Percentiles rank a stretch among this genome's conserved stretches.
Conservation (phyloP, 2,113 vertebrate genomes). For the Petromus typicus region DNA sequence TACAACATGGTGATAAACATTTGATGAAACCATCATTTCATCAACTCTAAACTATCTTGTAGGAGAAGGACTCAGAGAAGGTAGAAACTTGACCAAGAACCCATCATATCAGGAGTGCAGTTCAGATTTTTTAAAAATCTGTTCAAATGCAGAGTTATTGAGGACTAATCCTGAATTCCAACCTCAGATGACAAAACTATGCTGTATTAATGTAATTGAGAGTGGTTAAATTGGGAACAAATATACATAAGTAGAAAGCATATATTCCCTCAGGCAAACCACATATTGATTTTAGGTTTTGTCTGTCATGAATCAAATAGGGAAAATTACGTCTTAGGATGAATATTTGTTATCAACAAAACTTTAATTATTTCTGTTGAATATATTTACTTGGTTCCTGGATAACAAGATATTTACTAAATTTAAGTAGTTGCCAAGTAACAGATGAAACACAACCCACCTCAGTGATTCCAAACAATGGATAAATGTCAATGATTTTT, state of each 20-base stretch:
- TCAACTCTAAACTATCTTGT: not conserved
- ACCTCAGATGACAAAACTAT: not conserved
- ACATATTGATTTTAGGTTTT: not conserved
- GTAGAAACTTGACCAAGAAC: not conserved
- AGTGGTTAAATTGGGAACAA: constrained; percentile 14
- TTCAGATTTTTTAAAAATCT: not conserved
- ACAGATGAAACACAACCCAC: constrained; percentile 55
- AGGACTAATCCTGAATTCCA: not conserved
- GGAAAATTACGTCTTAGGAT: not conserved
- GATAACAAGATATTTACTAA: constrained; percentile 50
- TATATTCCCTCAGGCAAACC: not conserved
- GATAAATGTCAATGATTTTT: constrained; percentile 21
- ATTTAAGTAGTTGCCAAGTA: constrained; percentile 51
- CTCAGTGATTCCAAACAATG: not conserved
- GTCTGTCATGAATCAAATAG: not conserved
- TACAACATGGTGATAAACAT: not conserved
- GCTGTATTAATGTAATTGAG: not conserved
- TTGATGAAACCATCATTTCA: not conserved
- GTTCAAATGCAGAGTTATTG: not conserved
- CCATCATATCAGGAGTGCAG: not conserved
- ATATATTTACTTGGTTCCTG: not conserved
- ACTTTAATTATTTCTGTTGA: constrained; percentile 9
- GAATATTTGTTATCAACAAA: constrained; percentile 1
- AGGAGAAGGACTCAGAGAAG: not conserved
- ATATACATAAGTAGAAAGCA: not conserved